Evolutionary conservation across 2,888 invertebrate species (phyloP).

Genomic region (Dasypolia templi): DNA sequence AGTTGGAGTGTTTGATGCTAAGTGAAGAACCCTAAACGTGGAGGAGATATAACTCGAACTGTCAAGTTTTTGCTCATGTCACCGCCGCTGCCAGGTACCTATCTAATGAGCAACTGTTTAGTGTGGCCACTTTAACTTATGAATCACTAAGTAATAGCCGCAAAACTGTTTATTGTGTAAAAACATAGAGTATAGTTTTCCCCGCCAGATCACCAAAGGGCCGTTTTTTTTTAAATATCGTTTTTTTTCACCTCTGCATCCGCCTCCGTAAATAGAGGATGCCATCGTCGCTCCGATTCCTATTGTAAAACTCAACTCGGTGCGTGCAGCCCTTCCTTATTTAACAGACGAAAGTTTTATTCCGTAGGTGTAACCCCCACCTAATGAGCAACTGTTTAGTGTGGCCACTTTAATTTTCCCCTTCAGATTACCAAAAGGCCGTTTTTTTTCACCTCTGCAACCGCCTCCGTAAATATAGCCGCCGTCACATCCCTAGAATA

Average conservation of each 20-base stretch:
- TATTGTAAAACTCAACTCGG: slow-evolving; percentile 85
- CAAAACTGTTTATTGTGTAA: too few relatives aligned
- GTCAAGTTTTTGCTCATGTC: too few relatives aligned
- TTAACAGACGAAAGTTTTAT: slow-evolving; percentile 80
- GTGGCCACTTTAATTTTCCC: too few relatives aligned
- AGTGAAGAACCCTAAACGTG: too few relatives aligned
- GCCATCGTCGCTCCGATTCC: slow-evolving; percentile 81
- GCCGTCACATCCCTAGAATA: slow-evolving; percentile 74
- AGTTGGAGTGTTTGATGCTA: too few relatives aligned
- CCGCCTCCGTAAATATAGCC: not conserved
- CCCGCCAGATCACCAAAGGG: too few relatives aligned
- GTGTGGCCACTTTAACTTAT: not conserved
- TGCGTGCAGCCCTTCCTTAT: slow-evolving; percentile 84
- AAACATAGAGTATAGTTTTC: not conserved
- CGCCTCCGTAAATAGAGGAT: slow-evolving; percentile 87
- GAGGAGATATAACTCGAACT: not conserved
- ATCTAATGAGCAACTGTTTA: not conserved
- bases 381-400: too few relatives aligned
- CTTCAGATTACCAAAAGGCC: too few relatives aligned
- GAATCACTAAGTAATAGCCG: not conserved
- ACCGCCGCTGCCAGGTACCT: not conserved
- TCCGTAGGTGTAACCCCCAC: slow-evolving; percentile 78
- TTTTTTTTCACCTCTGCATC: too few relatives aligned
- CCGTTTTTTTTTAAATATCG: not conserved
- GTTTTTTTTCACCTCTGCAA: not conserved